Evolutionary conservation across 37 sponge, comb jelly and placozoan species (phyloP).

Genomic region (Chondrosia reniformis): DNA sequence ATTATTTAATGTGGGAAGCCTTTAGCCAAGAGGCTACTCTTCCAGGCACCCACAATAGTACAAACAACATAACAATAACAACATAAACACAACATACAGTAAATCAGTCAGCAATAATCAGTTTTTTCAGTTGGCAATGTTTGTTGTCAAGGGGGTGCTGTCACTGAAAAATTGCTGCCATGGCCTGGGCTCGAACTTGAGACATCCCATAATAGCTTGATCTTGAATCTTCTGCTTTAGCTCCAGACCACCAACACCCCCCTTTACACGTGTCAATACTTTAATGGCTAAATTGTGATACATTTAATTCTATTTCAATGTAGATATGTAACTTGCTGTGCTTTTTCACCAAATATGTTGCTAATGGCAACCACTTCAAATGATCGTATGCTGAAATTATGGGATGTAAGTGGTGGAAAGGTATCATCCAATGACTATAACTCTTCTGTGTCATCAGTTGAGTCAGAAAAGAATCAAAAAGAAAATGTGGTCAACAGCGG

Average conservation of each 20-base stretch:
- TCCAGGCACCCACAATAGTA: too few species aligned
- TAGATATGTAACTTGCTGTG: conserved; percentile 61
- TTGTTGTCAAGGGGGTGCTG: too few species aligned
- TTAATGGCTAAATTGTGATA: background rate
- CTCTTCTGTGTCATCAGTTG: too few species aligned
- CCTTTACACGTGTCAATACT: background rate
- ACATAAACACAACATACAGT: too few species aligned
- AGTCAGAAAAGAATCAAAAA: background rate
- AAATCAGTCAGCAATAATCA: too few species aligned
- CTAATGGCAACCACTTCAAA: conserved; percentile 59
- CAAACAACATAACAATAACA: too few species aligned
- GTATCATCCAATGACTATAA: background rate
- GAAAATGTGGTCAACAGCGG: background rate
- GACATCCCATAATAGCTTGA: too few species aligned
- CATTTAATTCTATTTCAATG: background rate
- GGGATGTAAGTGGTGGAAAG: conserved; percentile 23
- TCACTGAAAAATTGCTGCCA: too few species aligned
- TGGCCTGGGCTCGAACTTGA: too few species aligned
- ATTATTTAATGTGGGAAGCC: too few species aligned
- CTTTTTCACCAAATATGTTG: conserved; percentile 49
- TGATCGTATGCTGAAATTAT: conserved; percentile 49
- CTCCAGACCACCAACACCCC: background rate
- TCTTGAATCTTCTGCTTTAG: background rate
- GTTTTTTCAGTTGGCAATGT: too few species aligned
- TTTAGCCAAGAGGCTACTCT: too few species aligned